phyloP scores from a whole-genome alignment of 2,113 vertebrate species.

The Chitala chitala region DNA sequence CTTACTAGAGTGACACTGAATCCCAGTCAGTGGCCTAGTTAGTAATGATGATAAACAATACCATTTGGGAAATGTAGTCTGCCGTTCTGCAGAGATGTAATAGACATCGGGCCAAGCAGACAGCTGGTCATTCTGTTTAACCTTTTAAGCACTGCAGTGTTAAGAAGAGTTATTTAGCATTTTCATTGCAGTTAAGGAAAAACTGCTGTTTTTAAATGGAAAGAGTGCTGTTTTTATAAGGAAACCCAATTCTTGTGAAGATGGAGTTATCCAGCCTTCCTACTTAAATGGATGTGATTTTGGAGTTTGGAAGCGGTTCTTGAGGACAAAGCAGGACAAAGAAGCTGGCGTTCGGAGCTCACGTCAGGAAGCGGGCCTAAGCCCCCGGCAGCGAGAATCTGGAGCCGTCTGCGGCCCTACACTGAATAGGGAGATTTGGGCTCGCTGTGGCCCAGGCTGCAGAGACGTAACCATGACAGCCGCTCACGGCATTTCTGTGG shows the following conservation, averaged over 20 bases:
- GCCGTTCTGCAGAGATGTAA: background rate
- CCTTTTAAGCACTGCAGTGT: background rate
- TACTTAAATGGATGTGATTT: slow-evolving; percentile 1
- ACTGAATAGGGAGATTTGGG: slow-evolving; percentile 41
- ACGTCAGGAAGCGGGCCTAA: slow-evolving; percentile 46
- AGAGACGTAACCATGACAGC: slow-evolving; percentile 6
- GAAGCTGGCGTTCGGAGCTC: background rate
- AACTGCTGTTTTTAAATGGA: background rate
- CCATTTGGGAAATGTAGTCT: background rate
- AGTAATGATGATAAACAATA: no score
- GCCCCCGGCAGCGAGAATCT: slow-evolving; percentile 46
- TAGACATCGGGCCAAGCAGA: background rate
- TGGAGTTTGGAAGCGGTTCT: background rate
- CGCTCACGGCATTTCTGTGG: background rate
- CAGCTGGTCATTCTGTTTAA: no score
- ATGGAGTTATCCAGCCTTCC: background rate
- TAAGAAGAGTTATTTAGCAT: background rate
- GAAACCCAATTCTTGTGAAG: background rate
- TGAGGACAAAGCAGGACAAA: background rate
- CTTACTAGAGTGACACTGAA: background rate
- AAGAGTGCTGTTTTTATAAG: slow-evolving; percentile 2
- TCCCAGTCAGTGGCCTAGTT: no score
- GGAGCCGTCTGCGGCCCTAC: slow-evolving; percentile 25
- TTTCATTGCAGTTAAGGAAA: background rate
- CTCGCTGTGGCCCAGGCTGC: slow-evolving; percentile 35